These are phyloP conservation scores for Ctenicera cuprea DNA, from an alignment of 2,888 invertebrate species.

Conservation along the genomic window DNA sequence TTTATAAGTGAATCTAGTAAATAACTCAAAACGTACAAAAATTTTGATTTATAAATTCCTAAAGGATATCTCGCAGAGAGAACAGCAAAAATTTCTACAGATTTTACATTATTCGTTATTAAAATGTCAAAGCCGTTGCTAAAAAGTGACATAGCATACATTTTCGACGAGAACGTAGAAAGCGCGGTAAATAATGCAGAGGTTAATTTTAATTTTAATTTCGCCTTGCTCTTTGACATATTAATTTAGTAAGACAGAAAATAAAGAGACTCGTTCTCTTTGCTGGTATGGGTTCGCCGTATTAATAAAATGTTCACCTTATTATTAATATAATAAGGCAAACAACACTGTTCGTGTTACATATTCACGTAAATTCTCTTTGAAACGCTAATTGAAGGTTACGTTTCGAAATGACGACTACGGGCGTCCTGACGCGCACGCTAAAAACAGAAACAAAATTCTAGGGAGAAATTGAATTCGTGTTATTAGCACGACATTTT, in stretches of 20 bases:
- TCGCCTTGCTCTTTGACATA: conserved; percentile 46
- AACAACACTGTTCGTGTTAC: conserved; percentile 4
- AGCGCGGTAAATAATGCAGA: conserved; percentile 53
- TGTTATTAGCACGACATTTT: conserved; percentile 8
- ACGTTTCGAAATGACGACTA: conserved; percentile 3
- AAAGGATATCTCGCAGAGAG: neutral
- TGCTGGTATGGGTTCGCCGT: conserved; percentile 15
- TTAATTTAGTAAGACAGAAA: conserved; percentile 34
- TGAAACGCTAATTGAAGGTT: conserved; percentile 24
- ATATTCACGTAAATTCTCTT: conserved; percentile 16
- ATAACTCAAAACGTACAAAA: neutral
- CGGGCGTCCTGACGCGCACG: conserved; percentile 9
- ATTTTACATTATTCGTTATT: conserved; percentile 5
- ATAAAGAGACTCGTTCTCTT: conserved; percentile 4
- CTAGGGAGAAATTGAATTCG: conserved; percentile 15
- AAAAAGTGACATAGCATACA: conserved; percentile 31
- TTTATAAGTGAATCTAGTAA: conserved; percentile 2
- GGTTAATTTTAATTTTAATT: conserved; percentile 56
- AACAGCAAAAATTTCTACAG: neutral
- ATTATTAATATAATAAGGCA: conserved; percentile 27
- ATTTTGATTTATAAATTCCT: neutral
- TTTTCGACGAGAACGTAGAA: conserved; percentile 28
- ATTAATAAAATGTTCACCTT: conserved; percentile 36
- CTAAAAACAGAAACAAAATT: conserved; percentile 22
- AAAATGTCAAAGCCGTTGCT: conserved; percentile 15